Evolutionary conservation across 1,140 invertebrate species (phyloP).

Genomic region (Penaeus japonicus): DNA sequence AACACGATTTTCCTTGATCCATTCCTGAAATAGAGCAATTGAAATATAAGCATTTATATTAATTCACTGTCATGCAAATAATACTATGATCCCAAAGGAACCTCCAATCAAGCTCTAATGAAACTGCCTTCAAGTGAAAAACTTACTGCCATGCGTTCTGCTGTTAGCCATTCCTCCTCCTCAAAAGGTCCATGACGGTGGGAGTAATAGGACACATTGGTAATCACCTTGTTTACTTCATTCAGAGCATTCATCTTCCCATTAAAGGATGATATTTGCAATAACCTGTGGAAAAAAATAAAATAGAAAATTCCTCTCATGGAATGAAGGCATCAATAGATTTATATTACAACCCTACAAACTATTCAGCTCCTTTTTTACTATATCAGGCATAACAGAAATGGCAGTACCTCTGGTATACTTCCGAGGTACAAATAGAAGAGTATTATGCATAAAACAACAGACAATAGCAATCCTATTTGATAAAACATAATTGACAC

Average conservation of each 20-base stretch:
- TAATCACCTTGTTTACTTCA: constrained; percentile 93
- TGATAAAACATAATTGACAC: background rate
- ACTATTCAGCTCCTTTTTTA: no score
- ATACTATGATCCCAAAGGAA: background rate
- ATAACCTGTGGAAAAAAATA: no score
- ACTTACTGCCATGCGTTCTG: constrained; percentile 91
- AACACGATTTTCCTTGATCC: constrained; percentile 96
- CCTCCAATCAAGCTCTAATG: background rate
- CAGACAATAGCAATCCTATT: background rate
- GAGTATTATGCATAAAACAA: no score
- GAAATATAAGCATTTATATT: constrained; percentile 41
- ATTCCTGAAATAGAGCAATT: constrained; percentile 73
- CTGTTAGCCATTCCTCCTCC: constrained; percentile 93
- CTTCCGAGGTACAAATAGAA: no score
- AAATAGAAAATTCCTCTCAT: no score
- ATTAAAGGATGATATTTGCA: constrained; percentile 98
- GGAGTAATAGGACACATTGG: constrained; percentile 60
- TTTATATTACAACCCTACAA: no score
- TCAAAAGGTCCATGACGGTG: constrained; percentile 68
- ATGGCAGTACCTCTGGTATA: no score
- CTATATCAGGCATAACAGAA: no score
- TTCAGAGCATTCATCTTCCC: constrained; percentile 99
- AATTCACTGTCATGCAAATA: constrained; percentile 28
- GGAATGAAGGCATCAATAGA: background rate
- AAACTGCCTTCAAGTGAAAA: background rate